phyloP scores from a whole-genome alignment of 2,113 vertebrate species.

The Circaetus gallicus region DNA sequence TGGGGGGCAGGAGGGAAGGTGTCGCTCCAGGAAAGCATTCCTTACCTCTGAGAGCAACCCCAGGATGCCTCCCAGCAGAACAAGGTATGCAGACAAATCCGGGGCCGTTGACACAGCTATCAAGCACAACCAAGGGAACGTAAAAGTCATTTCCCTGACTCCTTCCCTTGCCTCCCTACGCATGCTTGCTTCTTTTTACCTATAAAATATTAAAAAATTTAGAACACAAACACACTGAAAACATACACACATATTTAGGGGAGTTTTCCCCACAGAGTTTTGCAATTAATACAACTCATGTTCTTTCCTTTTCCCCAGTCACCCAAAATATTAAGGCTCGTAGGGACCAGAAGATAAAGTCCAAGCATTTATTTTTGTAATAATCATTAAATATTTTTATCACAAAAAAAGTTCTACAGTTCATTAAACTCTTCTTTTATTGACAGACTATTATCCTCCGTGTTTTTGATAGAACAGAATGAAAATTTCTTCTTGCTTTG shows the following conservation, averaged over 20 bases:
- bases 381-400: constrained; percentile 27
- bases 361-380: constrained; percentile 55
- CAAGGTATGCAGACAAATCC: not conserved
- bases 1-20: not conserved
- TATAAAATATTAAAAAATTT: not conserved
- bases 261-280: not conserved
- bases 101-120: not conserved
- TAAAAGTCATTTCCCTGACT: not conserved
- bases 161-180: too few species aligned
- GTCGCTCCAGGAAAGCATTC: not conserved
- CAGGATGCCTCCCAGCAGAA: not conserved
- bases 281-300: not conserved
- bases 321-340: not conserved
- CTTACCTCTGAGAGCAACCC: not conserved
- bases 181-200: not conserved
- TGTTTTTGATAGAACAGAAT: not conserved
- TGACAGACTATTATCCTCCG: not conserved
- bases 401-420: not conserved
- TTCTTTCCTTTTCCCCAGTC: not conserved
- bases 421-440: not conserved
- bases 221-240: not conserved
- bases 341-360: not conserved
- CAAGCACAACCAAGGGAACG: not conserved
- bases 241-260: not conserved
- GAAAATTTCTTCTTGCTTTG: not conserved